Base-by-base conservation (phyloP, 2,113 vertebrate species). In the Athene noctua region DNA sequence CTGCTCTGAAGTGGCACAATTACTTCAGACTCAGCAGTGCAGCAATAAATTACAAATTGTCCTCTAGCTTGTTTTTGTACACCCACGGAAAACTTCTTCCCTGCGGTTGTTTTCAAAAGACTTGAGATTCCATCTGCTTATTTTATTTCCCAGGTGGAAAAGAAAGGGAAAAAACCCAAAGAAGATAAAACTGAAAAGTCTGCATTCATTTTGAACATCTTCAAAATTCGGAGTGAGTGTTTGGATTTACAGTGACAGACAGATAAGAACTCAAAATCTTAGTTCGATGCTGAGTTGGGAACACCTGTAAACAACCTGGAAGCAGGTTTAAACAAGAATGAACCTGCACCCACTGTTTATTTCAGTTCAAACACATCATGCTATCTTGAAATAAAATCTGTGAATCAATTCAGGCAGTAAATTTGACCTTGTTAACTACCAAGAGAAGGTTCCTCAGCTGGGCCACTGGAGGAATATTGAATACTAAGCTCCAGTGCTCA, bases 41-140 rank as follows among this genome's bases (percentile, higher is more conserved):
- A 92, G 71, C 78, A 91, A 73, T 90, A 93, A 91, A 96, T 94
- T 90, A 78, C 89, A 86, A 57, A 90, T 91, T 90, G 88, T 97
- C 87, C 71, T 96, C 74, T 93, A 78, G 75, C 71, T 95, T 86
- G 38, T 93, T 95, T 95, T 86, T 93, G 78, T 87, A 91, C 89
- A 90, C 87, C 67, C 87, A 83, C 34, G 0, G 91, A 91, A 95
- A 92, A 80, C 58, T 59, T 68, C 36, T 81, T 91, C 78, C 67
- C 84, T 80, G 71, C 0, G 0, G 84, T 94, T 90, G 67, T 49
- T 95, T 85, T 95, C 67, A 40, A 66, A 90, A 91, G 93, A 57
- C 78, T 89, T 63, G 42, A 66, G 71, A 86, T 94, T 93, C 93
- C 85, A 83, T 97, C 87, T 97, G 93, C 79, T 95, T 91, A 32